Base-by-base conservation (phyloP, 1,140 invertebrate species). In the Aphidius gifuensis region DNA sequence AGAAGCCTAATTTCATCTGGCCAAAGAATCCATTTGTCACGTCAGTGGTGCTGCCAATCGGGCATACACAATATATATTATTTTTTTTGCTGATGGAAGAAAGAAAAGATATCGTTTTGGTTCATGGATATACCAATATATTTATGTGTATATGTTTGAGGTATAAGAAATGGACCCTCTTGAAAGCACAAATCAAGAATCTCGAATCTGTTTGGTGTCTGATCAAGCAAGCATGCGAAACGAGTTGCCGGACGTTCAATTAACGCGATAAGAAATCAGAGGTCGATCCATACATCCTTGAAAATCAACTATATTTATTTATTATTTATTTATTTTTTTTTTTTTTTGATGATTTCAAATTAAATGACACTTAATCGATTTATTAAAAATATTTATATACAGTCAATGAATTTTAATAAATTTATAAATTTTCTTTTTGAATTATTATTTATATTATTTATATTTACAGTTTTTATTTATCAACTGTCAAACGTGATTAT, bases 201-300 rank as follows among this genome's bases (percentile, higher is more conserved):
- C 2, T 32, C 23, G 23, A 32, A 32, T 32, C 23, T 32, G 23
- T 32, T 32, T 32, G 23, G 23, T 32, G 23, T 32, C 23, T 32
- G 23, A 32, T 32, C 23, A 32, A 32, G 23, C 23, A 32, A 32
- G 23, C 23, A 53, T 50, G 62, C 39, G 62, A 60, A 64, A 64
- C 62, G 62, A 60, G 62, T 64, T 64, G 62, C 58, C 58, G 56
- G 62, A 64, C 62, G 62, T 60, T 64, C 62, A 64, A 64, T 64
- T 64, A 64, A 64, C 59, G 62, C 58, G 62, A 64, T 64, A 64
- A 64, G 57, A 53, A 64, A 64, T 64, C 62, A 60, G 51, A 58
- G 62, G 58, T 60, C 58, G 62, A 58, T 50, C 62, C 53, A 55
- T 64, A 32, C 23, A 50, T 64, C 60, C 45, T 50, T 50, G 62